Evolutionary conservation across 2,113 vertebrate species (phyloP).

Genomic region (Erinaceus europaeus): DNA sequence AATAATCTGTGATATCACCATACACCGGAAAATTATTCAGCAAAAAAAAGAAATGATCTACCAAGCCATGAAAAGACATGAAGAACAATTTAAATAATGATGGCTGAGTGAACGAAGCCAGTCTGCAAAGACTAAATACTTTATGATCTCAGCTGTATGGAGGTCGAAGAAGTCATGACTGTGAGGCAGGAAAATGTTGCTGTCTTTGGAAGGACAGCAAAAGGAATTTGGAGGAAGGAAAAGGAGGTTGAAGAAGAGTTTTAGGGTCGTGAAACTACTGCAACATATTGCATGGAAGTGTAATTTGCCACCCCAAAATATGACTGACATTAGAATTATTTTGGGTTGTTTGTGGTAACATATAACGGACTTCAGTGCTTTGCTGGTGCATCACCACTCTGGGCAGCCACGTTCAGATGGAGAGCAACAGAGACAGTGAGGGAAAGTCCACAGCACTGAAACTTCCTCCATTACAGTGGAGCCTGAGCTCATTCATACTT

Average conservation of each 20-base stretch:
- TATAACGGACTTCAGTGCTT: no score
- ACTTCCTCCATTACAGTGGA: no score
- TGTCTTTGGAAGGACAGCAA: no score
- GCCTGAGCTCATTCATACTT: no score
- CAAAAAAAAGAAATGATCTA: neutral
- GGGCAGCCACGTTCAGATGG: no score
- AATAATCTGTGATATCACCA: neutral
- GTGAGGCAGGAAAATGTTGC: neutral
- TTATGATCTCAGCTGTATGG: neutral
- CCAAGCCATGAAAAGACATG: neutral
- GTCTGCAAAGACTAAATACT: neutral
- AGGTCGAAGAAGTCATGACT: constrained; percentile 14
- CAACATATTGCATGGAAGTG: neutral
- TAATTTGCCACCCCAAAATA: neutral
- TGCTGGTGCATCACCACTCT: no score
- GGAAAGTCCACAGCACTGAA: no score
- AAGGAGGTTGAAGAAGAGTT: neutral
- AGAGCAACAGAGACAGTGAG: no score
- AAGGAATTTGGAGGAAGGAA: neutral
- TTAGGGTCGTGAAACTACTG: neutral
- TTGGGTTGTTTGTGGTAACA: neutral
- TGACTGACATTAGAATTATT: neutral
- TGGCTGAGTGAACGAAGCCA: neutral
- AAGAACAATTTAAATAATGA: neutral
- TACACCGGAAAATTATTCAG: neutral